Evolutionary conservation across 2,113 vertebrate species (phyloP), one percentile per base, ranked within the genome.

Genomic region (Syngnathus typhle): DNA sequence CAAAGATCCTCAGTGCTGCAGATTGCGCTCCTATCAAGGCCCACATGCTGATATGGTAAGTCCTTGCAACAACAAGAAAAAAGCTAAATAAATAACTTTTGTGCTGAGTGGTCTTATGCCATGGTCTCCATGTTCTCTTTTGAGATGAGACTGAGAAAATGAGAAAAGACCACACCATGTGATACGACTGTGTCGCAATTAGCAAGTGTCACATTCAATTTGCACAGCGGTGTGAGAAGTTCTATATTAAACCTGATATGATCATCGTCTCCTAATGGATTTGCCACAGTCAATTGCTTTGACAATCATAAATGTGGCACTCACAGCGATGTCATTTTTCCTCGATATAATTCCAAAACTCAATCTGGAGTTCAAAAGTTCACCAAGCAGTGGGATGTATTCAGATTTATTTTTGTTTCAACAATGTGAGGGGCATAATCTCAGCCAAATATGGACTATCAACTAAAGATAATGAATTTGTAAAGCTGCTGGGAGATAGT

Each of bases 1-100:
- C 64, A 88, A 86, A 49, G 86, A 91, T 71, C 87, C 88, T 38
- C 87, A 88, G 65, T 92, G 92, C 86, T 93, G 93, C 89, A 93
- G 91, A 67, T 85, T 88, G 21, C 78, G 87, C 68, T 88, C 91
- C 81, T 92, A 91, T 79, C 92, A 85, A 72, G 87, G 88, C 36
- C 86, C 91, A 21, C 91, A 81, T 64, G 82, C 82, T 80, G 89
- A 92, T 69, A 85, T 89, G 76, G 90, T 93, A 67, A 87, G 73
- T 11, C 6, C 60, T 15, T 41, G 27, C 43, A 13, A 41, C 19
- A 23, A 46, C 32, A 65, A 59, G 55, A 64, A 19, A 69, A 41
- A 43, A 32, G 41, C 4, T 2, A 8, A n/a, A 51, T 68, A 70
- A 69, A 15, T 70, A 4, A 47, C 32, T 27, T 61, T 78, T 68